Percentiles rank a stretch among this genome's conserved stretches.
Evolutionary conservation across 1,140 invertebrate species (phyloP).

Genomic region (Sesamia nonagrioides): DNA sequence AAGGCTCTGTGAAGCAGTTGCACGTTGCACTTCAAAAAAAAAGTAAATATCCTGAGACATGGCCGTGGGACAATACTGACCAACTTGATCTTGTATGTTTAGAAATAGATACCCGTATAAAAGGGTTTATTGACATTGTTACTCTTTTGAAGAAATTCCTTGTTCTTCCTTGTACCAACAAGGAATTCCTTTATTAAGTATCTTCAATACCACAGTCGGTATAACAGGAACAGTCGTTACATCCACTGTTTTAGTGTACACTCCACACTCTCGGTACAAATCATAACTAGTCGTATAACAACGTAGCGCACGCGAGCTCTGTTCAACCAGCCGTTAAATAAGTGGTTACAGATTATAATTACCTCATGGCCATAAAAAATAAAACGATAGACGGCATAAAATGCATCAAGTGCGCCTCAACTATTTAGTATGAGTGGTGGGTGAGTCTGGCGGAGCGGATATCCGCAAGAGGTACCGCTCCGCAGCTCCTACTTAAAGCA

Average conservation of each 20-base stretch:
- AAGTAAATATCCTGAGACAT: not conserved
- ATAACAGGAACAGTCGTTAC: not conserved
- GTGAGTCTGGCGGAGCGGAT: constrained; percentile 60
- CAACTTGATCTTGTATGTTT: not conserved
- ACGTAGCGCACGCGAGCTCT: constrained; percentile 25
- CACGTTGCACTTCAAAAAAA: not conserved
- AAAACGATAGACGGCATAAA: constrained; percentile 28
- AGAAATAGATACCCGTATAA: not conserved
- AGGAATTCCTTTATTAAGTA: not conserved
- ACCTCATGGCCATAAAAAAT: constrained; percentile 38
- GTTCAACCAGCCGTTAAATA: constrained; percentile 27
- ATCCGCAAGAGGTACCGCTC: constrained; percentile 58
- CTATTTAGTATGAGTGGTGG: constrained; percentile 59
- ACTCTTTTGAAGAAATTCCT: not conserved
- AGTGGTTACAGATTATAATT: constrained; percentile 39
- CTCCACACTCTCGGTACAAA: not conserved
- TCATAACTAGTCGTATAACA: constrained; percentile 22
- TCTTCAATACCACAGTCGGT: not conserved
- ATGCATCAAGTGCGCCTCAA: constrained; percentile 33
- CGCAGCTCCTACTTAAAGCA: constrained; percentile 40
- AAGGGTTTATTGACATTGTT: not conserved
- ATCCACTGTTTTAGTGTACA: not conserved
- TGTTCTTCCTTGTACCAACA: not conserved
- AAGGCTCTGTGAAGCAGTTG: not conserved
- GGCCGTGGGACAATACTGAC: not conserved